These are phyloP conservation scores for Pyrrhosoma nymphula DNA, from an alignment of 2,888 invertebrate genomes.

Conservation along the genomic window DNA sequence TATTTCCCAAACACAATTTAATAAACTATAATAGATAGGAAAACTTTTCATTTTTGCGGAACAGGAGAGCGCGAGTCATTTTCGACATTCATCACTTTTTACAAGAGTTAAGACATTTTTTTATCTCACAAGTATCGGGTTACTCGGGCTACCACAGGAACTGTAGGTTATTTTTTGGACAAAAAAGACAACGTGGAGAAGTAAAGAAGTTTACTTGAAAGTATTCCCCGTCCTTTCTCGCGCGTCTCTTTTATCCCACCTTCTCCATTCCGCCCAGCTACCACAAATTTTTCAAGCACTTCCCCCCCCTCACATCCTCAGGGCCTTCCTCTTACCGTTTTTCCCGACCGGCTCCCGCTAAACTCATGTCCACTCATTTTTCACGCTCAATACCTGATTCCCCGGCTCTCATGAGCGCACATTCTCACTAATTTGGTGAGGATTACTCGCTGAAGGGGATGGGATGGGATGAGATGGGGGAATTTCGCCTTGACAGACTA, in stretches of 20 bases:
- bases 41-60: background rate
- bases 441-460: background rate
- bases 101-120: no score
- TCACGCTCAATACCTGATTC: background rate
- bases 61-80: background rate
- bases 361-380: conserved; percentile 7
- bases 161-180: background rate
- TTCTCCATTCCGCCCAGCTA: background rate
- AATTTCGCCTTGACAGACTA: background rate
- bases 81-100: no score
- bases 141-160: no score
- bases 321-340: background rate
- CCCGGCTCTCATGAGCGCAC: background rate
- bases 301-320: background rate
- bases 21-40: no score
- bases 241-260: background rate
- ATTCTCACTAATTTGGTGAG: background rate
- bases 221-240: background rate
- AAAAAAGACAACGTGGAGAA: background rate
- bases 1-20: no score
- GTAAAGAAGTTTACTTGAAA: background rate
- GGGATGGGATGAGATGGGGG: background rate
- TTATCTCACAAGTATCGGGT: background rate
- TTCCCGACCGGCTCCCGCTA: background rate
- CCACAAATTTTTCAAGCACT: background rate